A percentile compares a stretch with the other conserved stretches of the same genome.
phyloP scores from a whole-genome alignment of 2,888 invertebrate genomes.

The Hydriomena furcata region DNA sequence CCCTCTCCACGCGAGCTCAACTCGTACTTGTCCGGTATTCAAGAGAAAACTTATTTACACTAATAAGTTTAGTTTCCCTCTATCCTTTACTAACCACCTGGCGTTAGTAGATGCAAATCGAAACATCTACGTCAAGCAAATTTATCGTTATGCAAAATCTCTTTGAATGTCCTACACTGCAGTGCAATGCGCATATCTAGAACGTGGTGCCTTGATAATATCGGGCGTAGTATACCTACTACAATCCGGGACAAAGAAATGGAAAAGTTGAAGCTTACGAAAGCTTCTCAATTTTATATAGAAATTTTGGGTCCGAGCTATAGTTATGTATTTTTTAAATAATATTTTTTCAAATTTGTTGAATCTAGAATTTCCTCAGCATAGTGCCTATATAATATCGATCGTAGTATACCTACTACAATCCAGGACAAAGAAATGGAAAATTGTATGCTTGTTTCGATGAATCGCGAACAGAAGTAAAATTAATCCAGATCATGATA shows the following conservation, averaged over 20 bases:
- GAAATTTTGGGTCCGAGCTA: too few species aligned
- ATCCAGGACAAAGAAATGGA: constrained; percentile 8
- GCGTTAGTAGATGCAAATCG: constrained; percentile 34
- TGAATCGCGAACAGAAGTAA: too few species aligned
- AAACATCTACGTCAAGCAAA: constrained; percentile 44
- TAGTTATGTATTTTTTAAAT: too few species aligned
- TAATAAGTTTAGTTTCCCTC: constrained; percentile 2
- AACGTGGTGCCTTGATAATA: constrained; percentile 43
- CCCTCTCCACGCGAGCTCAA: too few species aligned
- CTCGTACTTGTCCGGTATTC: too few species aligned
- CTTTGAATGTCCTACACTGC: constrained; percentile 53
- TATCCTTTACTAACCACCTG: constrained; percentile 17
- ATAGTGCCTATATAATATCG: constrained; percentile 46
- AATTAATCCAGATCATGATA: too few species aligned
- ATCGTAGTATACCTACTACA: constrained; percentile 18
- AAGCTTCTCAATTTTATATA: too few species aligned
- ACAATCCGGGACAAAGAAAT: constrained; percentile 19
- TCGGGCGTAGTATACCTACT: constrained; percentile 30
- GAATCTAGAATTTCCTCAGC: too few species aligned
- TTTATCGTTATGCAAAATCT: constrained; percentile 60
- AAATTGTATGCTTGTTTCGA: too few species aligned
- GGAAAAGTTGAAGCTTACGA: too few species aligned
- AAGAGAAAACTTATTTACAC: too few species aligned
- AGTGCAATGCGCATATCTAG: constrained; percentile 42
- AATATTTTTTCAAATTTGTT: too few species aligned